These are phyloP conservation scores for Neuroscelio doddi DNA, from an alignment of 2,888 invertebrate species.

Conservation along the genomic window DNA sequence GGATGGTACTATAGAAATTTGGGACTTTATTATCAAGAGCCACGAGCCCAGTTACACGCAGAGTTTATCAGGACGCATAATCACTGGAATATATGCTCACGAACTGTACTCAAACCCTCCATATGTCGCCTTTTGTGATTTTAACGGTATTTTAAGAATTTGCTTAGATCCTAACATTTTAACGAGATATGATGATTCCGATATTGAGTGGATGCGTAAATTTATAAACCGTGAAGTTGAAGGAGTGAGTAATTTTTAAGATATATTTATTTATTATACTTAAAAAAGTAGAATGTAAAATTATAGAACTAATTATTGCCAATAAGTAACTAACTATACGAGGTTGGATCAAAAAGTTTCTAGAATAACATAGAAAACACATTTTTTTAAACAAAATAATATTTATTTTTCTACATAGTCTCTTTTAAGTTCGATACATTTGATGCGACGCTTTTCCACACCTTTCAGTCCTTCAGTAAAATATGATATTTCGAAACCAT, in stretches of 20 bases:
- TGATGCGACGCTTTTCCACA: too few relatives aligned
- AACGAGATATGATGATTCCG: slow-evolving; percentile 71
- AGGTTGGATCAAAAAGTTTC: too few relatives aligned
- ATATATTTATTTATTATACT: too few relatives aligned
- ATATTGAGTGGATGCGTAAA: slow-evolving; percentile 65
- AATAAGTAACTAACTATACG: too few relatives aligned
- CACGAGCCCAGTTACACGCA: slow-evolving; percentile 80
- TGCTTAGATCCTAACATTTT: slow-evolving; percentile 76
- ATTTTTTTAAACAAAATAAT: background rate
- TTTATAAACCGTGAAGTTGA: slow-evolving; percentile 60
- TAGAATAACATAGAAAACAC: too few relatives aligned
- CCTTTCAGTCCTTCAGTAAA: too few relatives aligned
- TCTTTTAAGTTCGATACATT: too few relatives aligned
- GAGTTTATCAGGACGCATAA: slow-evolving; percentile 73
- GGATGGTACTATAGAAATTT: slow-evolving; percentile 86
- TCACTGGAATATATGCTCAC: slow-evolving; percentile 79
- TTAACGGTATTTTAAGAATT: slow-evolving; percentile 80
- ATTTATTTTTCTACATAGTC: too few relatives aligned
- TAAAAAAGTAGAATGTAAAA: too few relatives aligned
- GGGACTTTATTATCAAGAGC: slow-evolving; percentile 83
- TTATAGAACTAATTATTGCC: too few relatives aligned
- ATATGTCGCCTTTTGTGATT: slow-evolving; percentile 79
- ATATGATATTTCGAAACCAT: too few relatives aligned
- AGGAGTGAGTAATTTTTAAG: slow-evolving; percentile 51
- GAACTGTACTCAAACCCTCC: slow-evolving; percentile 75